Evolutionary conservation across 2,888 invertebrate genomes (phyloP), one percentile per base, ranked within the genome.

Genomic region (Papilio protenor): DNA sequence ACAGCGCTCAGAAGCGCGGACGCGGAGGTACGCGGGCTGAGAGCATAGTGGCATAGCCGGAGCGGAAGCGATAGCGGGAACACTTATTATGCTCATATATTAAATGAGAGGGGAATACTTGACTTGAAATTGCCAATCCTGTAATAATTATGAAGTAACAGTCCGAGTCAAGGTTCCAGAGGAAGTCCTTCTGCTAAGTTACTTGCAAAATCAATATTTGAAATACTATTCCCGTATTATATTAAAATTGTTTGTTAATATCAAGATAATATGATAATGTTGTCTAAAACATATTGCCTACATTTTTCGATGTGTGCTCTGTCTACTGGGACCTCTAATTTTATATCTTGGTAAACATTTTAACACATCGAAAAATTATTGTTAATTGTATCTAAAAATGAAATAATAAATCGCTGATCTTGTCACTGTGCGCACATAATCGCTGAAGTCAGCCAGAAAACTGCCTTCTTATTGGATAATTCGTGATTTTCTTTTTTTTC

Each of bases 391-490:
- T 16, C 18, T 0, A 52, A 71, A 55, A 45, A 73, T 21, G 45
- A 77, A 27, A 66, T 61, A 27, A 40, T 4, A 21, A 47, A 23
- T n/a, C 78, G 78, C 76, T 78, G 16, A 47, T 66, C 23, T 21
- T 52, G 14, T 78, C 78, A 76, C 78, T 69, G 21, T 73, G 75
- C 75, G 73, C 61, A 8, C 45, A 70, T 79, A 77, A 6, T 64
- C 88, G 89, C 89, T 85, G 84, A 83, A 85, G 82, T 87, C 84
- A 84, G 83, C 85, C 87, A 90, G 90, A 89, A 91, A 91, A 90
- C 87, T 85, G 87, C 85, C 86, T 90, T 92, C 92, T 91, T 91
- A 92, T 92, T 93, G 92, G 92, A 90, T 93, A 92, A 93, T 93
- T 94, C 92, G 93, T 93, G 93, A 92, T 93, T 93, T 92, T 88